Base-by-base conservation (phyloP, 2,888 invertebrate genomes). In the Aphidius colemani region DNA sequence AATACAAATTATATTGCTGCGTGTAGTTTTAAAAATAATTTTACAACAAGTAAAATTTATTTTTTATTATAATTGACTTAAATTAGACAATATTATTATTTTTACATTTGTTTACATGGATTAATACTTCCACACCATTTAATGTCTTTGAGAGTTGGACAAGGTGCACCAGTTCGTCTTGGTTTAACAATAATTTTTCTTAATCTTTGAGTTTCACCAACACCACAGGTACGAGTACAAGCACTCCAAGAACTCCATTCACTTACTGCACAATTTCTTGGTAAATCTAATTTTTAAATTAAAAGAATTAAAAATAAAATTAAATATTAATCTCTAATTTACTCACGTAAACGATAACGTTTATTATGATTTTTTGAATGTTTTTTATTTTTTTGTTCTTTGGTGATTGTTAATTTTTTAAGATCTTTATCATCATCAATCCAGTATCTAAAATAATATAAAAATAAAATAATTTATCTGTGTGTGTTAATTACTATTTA, bases 171-270 rank as follows among this genome's bases (percentile, higher is more conserved):
- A 10, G 93, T 94, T 10, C 92, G 86, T 66, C 92, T 86, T 62
- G 93, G 89, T 72, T 91, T 90, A 74, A 90, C 89, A 70, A 91
- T 83, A 63, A 96, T 88, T 72, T 90, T 88, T 67, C 95, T 87
- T 71, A 89, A 89, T 73, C 96, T 88, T 81, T 90, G 86, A 83
- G 92, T 93, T 76, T 94, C 92, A 39, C 96, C 96, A 67, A 95
- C 94, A 69, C 95, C 95, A 79, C 96, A 95, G 60, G 92, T 90
- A 78, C 92, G 91, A 83, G 91, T 93, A 85, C 96, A 96, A 7
- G 89, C 85, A 76, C 92, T 90, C 95, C 94, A 95, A 63, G 89
- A 88, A 40, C 92, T 90, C 95, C 94, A 95, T 70, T 90, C 90
- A 69, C 91, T 88, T 59, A 95, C 92, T 72, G 91, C 89, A 84